phyloP scores from a whole-genome alignment of 2,888 invertebrate genomes.

The Matsumyia berberina region DNA sequence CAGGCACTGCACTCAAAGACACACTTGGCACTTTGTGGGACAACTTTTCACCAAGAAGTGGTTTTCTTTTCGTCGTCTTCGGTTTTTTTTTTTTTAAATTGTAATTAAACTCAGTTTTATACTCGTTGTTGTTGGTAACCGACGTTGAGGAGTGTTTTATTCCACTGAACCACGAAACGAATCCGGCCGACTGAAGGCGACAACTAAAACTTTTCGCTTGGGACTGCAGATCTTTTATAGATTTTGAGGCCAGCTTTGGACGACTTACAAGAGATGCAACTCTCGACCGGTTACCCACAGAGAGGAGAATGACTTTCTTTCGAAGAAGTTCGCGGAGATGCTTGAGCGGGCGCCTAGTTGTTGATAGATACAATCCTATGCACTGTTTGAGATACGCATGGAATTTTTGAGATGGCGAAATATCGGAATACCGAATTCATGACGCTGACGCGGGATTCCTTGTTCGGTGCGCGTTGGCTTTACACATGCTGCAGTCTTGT shows the following conservation, averaged over 20 bases:
- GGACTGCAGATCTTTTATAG: conserved; percentile 65
- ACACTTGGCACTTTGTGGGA: background rate
- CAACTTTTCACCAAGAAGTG: conserved; percentile 61
- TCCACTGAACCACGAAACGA: conserved; percentile 44
- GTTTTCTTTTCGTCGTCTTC: conserved; percentile 44
- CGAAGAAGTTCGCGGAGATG: conserved; percentile 43
- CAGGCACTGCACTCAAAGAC: conserved; percentile 30
- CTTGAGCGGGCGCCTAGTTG: conserved; percentile 14
- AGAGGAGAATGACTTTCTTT: conserved; percentile 62
- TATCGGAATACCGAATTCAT: conserved; percentile 40
- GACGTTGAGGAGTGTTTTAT: conserved; percentile 19
- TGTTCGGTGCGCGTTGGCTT: conserved; percentile 13
- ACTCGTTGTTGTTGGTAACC: conserved; percentile 24
- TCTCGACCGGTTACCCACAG: conserved; percentile 26
- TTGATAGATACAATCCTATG: background rate
- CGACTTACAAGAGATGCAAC: conserved; percentile 53
- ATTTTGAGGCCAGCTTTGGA: conserved; percentile 16
- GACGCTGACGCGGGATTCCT: conserved; percentile 43
- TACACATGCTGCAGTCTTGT: conserved; percentile 5
- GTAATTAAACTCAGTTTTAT: conserved; percentile 24
- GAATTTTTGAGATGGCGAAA: conserved; percentile 38
- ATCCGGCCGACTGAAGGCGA: conserved; percentile 22
- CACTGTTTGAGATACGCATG: conserved; percentile 1
- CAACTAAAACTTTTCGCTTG: conserved; percentile 48
- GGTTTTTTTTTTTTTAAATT: conserved; percentile 23